A percentile compares a stretch with the other conserved stretches of the same genome.
Conservation (phyloP, 1,140 invertebrate species). For the Luehdorfia chinensis region DNA sequence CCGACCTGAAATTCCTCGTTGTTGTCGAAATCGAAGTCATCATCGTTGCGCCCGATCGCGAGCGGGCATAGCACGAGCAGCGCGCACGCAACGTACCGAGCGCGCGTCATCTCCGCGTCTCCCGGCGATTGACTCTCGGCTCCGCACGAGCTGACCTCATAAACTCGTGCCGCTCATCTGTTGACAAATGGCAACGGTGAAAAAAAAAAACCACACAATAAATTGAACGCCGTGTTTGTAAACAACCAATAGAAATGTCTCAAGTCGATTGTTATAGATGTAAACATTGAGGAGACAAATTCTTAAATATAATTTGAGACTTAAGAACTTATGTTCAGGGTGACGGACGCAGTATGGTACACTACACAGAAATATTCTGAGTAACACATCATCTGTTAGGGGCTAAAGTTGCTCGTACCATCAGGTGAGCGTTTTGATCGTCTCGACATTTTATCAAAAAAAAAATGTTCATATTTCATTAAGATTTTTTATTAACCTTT, state of each 20-base stretch:
- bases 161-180: constrained; percentile 57
- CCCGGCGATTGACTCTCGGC: constrained; percentile 20
- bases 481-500: too few relatives aligned
- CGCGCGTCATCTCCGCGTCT: constrained; percentile 42
- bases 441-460: too few relatives aligned
- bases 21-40: constrained; percentile 74
- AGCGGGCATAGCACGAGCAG: constrained; percentile 53
- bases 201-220: constrained; percentile 1
- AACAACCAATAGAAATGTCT: neutral
- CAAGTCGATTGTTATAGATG: neutral
- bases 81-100: constrained; percentile 41
- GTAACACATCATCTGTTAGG: too few relatives aligned
- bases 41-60: constrained; percentile 60
- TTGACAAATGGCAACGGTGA: constrained; percentile 29
- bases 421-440: too few relatives aligned
- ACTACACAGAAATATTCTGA: too few relatives aligned
- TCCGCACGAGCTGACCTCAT: constrained; percentile 42
- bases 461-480: too few relatives aligned
- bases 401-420: too few relatives aligned
- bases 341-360: too few relatives aligned
- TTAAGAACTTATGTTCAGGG: too few relatives aligned
- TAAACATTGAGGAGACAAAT: too few relatives aligned
- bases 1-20: constrained; percentile 71
- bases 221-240: neutral
- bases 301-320: too few relatives aligned